phyloP scores from a whole-genome alignment of 2,888 invertebrate species.

The Acheta domesticus region DNA sequence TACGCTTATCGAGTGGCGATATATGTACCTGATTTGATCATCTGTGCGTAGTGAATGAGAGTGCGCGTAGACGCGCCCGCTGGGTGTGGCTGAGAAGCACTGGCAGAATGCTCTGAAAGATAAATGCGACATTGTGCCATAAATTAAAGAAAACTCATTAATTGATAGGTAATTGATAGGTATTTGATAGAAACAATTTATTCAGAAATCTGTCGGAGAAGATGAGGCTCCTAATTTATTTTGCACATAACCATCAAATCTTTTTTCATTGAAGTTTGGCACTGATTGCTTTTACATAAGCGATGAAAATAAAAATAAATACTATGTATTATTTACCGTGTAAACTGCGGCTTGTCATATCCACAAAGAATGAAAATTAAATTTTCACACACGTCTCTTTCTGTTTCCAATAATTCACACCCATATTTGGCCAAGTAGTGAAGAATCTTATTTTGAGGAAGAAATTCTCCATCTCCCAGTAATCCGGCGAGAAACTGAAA shows the following conservation, averaged over 20 bases:
- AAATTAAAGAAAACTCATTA: too few species aligned
- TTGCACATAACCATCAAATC: too few species aligned
- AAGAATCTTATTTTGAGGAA: not conserved
- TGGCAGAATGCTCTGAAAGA: not conserved
- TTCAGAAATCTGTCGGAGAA: too few species aligned
- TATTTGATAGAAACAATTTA: too few species aligned
- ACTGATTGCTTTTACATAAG: too few species aligned
- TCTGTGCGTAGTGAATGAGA: not conserved
- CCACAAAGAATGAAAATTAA: not conserved
- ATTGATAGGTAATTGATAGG: too few species aligned
- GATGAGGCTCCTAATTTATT: too few species aligned
- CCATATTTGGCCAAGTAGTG: not conserved
- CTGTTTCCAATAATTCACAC: not conserved
- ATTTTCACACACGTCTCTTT: not conserved
- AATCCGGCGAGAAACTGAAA: not conserved
- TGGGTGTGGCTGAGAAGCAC: not conserved
- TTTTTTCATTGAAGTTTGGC: too few species aligned
- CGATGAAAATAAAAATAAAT: too few species aligned
- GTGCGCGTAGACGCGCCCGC: not conserved
- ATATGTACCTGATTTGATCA: not conserved
- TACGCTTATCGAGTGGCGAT: too few species aligned
- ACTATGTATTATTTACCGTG: not conserved
- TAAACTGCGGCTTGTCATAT: not conserved
- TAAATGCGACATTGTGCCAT: not conserved
- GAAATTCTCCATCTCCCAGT: not conserved